Evolutionary conservation across 2,888 invertebrate genomes (phyloP), one percentile per base, ranked within the genome.

Genomic region (Aphidius colemani): DNA sequence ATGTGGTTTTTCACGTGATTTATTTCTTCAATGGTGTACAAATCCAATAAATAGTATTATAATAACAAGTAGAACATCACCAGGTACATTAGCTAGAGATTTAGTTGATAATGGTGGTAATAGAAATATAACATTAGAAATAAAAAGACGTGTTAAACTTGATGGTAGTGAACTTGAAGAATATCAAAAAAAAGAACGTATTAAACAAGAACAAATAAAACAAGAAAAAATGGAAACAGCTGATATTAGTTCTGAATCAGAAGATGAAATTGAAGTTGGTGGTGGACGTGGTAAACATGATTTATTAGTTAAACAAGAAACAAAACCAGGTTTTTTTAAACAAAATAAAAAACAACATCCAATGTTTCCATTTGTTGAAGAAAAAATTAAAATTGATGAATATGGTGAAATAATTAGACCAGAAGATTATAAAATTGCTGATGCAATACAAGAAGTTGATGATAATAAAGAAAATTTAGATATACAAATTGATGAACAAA

Each of bases 291-390:
- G 94, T 0, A 90, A 92, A 59, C 96, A 97, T 81, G 96, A 97
- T 83, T 90, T 94, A 73, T 91, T 91, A 48, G 93, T 93, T n/a
- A 88, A 93, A 40, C 88, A 89, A 65, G 90, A 90, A 84, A 88
- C 87, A 55, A 88, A 83, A 71, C 87, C 86, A 71, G 93, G 94
- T 61, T 94, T 94, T 77, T 95, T 94, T 79, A 95, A 95, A 80
- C 91, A 90, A 3, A 91, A 89, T 61, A 94, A 96, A 84, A 93
- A 96, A 63, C 93, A 95, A 74, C 94, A 96, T 82, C 97, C 97
- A 0, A 98, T 98, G 94, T 99, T 94, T 84, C 98, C 98, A 1
- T 93, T 91, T 78, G 89, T 91, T 53, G 98, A 98, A 80, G 96
- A 97, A 66, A 90, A 95, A 78, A 87, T 96, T 41, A 90, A 95